Evolutionary conservation across 2,113 vertebrate genomes (phyloP), one percentile per base, ranked within the genome.

Genomic region (Hippocampus barbouri): DNA sequence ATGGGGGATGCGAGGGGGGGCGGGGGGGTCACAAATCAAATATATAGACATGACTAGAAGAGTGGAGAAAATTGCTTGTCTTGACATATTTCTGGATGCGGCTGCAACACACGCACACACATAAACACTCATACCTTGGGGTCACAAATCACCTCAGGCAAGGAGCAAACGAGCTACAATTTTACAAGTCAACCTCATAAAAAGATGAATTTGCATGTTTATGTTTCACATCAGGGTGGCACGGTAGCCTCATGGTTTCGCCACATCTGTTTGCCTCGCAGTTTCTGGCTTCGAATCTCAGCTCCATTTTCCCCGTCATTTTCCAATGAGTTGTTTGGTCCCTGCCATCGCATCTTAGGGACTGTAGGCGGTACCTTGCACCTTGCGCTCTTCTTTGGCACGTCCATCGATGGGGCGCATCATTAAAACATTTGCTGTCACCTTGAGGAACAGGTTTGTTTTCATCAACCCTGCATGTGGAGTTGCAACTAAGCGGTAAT

Each of bases 381-480:
- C 21, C 30, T 60, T 16, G 8, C 2, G 27, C 34, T 38, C 27
- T 61, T 34, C 59, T 8, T 25, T 14, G 5, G 4, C 8, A 27
- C 21, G 62, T 11, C 75, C 18, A 56, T n/a, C n/a, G n/a, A n/a
- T n/a, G n/a, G n/a, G n/a, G n/a, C n/a, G n/a, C n/a, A n/a, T n/a
- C n/a, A n/a, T 69, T 18, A 65, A 68, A 77, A 75, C 66, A 64
- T 63, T 9, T 41, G 23, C 34, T 59, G 11, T 63, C 61, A 25
- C 70, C 10, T 30, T 27, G 34, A 72, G 60, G 69, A 65, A 23
- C 20, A 59, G 30, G 4, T 59, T 25, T 27, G 23, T 11, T 15
- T 47, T 47, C 7, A 47, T n/a, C 21, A n/a, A 56, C 1, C 6
- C 53, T 8, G 53, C 53, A 10, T 56, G 53, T n/a, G 30, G 61